Conservation (phyloP, 2,113 vertebrate genomes). For the Corythornis madagascariensis region DNA sequence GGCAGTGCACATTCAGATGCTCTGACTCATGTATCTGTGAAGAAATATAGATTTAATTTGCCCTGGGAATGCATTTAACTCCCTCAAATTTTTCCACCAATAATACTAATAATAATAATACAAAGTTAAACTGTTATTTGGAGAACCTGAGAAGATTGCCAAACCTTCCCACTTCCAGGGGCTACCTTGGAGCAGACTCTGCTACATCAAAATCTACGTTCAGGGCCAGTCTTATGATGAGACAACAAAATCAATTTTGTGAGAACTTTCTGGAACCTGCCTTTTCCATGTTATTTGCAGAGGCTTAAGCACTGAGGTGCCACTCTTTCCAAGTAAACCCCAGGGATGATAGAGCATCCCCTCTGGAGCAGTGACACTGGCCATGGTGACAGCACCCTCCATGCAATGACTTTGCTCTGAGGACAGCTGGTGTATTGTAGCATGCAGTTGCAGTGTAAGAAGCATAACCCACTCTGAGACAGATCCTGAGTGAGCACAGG, state of each 20-base stretch:
- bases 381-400: background rate
- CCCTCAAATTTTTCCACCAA: constrained; percentile 15
- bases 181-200: background rate
- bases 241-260: background rate
- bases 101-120: background rate
- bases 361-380: background rate
- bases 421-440: background rate
- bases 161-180: background rate
- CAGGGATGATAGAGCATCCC: too few species aligned
- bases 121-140: background rate
- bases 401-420: background rate
- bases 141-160: background rate
- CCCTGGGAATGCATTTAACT: constrained; percentile 10
- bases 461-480: background rate
- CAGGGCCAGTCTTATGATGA: background rate
- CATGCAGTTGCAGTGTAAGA: fast-evolving
- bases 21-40: constrained; percentile 39
- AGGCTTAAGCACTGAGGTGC: background rate
- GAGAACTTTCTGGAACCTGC: background rate
- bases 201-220: background rate
- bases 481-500: background rate
- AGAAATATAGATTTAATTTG: constrained; percentile 51
- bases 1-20: background rate
- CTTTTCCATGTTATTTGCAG: background rate
- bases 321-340: background rate